These are phyloP conservation scores for Eledone cirrhosa DNA, from an alignment of 2,888 invertebrate genomes.

Conservation along the genomic window DNA sequence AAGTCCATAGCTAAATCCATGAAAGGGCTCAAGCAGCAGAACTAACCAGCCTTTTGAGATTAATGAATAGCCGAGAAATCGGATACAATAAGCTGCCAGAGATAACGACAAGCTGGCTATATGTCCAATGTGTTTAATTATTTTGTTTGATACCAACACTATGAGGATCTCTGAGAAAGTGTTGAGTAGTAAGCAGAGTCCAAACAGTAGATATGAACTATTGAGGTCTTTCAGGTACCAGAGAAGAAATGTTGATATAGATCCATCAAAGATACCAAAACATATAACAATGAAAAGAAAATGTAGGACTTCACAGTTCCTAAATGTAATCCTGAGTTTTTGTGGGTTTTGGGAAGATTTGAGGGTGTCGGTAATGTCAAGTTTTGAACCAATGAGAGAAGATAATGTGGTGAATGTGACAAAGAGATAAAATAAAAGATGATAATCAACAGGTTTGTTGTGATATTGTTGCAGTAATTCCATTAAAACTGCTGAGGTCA, in stretches of 20 bases:
- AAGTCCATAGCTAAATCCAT: constrained; percentile 88
- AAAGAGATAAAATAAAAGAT: constrained; percentile 55
- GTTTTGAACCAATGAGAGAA: constrained; percentile 73
- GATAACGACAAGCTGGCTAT: constrained; percentile 85
- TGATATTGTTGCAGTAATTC: constrained; percentile 24
- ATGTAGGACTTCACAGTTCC: constrained; percentile 81
- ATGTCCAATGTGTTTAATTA: constrained; percentile 80
- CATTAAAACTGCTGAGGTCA: constrained; percentile 60
- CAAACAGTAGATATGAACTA: constrained; percentile 52
- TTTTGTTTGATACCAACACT: constrained; percentile 82
- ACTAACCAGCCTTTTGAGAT: constrained; percentile 84
- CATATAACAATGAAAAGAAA: constrained; percentile 84
- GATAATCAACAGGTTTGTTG: constrained; percentile 31
- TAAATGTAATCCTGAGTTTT: constrained; percentile 79
- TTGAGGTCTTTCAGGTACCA: constrained; percentile 74
- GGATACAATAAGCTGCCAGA: constrained; percentile 79
- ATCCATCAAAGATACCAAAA: constrained; percentile 87
- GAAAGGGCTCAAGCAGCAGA: constrained; percentile 84
- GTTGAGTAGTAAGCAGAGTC: constrained; percentile 53
- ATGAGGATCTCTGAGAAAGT: constrained; percentile 54
- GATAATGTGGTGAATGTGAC: constrained; percentile 77
- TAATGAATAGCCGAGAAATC: constrained; percentile 84
- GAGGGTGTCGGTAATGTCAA: constrained; percentile 47
- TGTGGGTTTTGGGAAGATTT: constrained; percentile 71
- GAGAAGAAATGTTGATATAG: constrained; percentile 88